Base-by-base conservation (phyloP, 2,113 vertebrate genomes). In the Bothrops jararaca region DNA sequence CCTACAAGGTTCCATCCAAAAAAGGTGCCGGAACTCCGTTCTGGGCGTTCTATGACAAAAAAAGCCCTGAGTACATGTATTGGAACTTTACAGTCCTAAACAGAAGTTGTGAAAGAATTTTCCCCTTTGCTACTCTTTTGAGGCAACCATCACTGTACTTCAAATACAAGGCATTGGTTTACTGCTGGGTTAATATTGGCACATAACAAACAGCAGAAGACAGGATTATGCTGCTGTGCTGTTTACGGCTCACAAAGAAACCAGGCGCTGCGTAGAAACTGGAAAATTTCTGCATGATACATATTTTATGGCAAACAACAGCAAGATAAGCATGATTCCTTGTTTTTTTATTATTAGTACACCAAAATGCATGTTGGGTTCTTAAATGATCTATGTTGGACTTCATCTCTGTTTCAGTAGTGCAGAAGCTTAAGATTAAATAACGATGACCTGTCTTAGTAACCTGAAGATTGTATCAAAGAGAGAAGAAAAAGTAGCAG, bases 231-330 rank as follows among this genome's bases (percentile, higher is more conserved):
- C 91, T 94, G 86, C 85, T 92, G 90, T 0, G 0, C 85, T 94
- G 95, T 96, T 97, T 96, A 95, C 93, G 92, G 93, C 96, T 96
- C 93, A 95, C 91, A 56, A 80, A 69, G 85, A 89, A 91, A 91
- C 93, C 93, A 89, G 50, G 58, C 12, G n/a, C 80, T 29, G n/a
- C 74, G 24, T 88, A 88, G 69, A 95, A 1, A 87, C 48, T 52
- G 39, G 15, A 7, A 89, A 92, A 45, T 48, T 86, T 90, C 89
- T 53, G n/a, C 45, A 60, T 34, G 74, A 48, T 34, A 64, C 89
- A 60, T n/a, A 5, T 90, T 64, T 90, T 86, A 90, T 29, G 52
- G n/a, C 80, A 89, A 29, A 42, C 87, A 24, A 57, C 6, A 3
- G 15, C 24, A 64, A 80, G 89, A 42, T 60, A 92, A 34, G 26